Evolutionary conservation across 2,797 vertebrate genomes (phyloP), one percentile per base, ranked within the genome.

Genomic region (Sciurus carolinensis): DNA sequence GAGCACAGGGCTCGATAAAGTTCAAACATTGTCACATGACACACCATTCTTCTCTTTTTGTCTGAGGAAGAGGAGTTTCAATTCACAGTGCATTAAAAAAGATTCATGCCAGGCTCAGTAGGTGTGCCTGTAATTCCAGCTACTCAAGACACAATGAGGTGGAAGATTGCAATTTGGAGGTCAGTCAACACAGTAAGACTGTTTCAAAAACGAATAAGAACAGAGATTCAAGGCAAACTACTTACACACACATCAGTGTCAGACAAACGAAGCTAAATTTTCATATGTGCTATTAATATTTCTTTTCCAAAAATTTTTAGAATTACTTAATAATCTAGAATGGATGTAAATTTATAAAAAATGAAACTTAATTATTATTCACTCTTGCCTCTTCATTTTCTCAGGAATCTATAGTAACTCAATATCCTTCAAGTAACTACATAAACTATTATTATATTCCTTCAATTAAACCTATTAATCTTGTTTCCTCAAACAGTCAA

Each of bases 311-410:
- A 20, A 87, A 77, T 47, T 90, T 90, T 13, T 10, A 87, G 67
- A 91, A 95, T 83, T 72, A 83, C 33, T n/a, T 75, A 52, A 62
- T 81, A 89, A 76, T 18, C 44, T 90, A 22, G 14, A 83, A 6
- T 95, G 6, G 77, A 81, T 62, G 10, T 67, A 93, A 66, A 54
- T 75, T 82, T 57, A 62, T 90, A 28, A 42, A 33, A 81, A 57
- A 83, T 73, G 54, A 91, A 91, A 93, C 28, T 75, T n/a, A 26
- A 59, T 42, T 82, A 24, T 81, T 33, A 87, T 50, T 95, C 52
- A 57, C 36, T 86, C 22, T 52, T 93, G 13, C 47, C 28, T 57
- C 20, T 8, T 90, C 33, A 33, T 93, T 93, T 79, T 91, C 52
- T 44, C 73, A 9, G 10, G 64, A 91, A 77, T 79, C 7, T 28